Evolutionary conservation across 2,797 vertebrate species (phyloP).

Genomic region (Spinus pinus): DNA sequence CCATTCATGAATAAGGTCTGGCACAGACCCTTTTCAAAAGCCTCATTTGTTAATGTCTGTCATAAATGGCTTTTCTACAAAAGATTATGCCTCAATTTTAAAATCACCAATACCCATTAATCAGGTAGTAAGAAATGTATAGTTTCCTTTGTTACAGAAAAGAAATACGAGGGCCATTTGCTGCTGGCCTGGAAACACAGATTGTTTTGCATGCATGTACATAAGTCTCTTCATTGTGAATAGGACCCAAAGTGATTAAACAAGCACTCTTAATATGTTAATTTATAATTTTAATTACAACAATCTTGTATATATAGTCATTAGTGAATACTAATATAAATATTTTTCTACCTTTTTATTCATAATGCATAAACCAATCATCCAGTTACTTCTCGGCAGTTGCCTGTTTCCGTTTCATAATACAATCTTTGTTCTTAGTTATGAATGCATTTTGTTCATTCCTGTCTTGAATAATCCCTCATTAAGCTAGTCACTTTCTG

Average conservation of each 20-base stretch:
- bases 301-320: slow-evolving; percentile 80
- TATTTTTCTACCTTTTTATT: slow-evolving; percentile 83
- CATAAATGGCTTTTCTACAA: slow-evolving; percentile 33
- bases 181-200: slow-evolving; percentile 58
- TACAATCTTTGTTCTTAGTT: slow-evolving; percentile 81
- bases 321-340: slow-evolving; percentile 84
- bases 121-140: slow-evolving; percentile 47
- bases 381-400: slow-evolving; percentile 75
- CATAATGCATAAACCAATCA: slow-evolving; percentile 83
- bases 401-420: slow-evolving; percentile 78
- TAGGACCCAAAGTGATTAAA: slow-evolving; percentile 80
- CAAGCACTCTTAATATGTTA: slow-evolving; percentile 82
- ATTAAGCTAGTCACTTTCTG: slow-evolving; percentile 81
- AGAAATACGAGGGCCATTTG: slow-evolving; percentile 48
- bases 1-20: not conserved
- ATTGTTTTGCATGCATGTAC: slow-evolving; percentile 75
- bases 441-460: slow-evolving; percentile 80
- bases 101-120: slow-evolving; percentile 38
- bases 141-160: slow-evolving; percentile 47
- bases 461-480: slow-evolving; percentile 81
- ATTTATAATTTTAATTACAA: slow-evolving; percentile 85
- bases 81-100: slow-evolving; percentile 31
- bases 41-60: slow-evolving; percentile 39
- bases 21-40: slow-evolving; percentile 15
- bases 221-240: slow-evolving; percentile 71